Percentiles rank a stretch among this genome's conserved stretches.
These are phyloP conservation scores for Strix uralensis DNA, from an alignment of 2,113 vertebrate species.

Conservation along the genomic window DNA sequence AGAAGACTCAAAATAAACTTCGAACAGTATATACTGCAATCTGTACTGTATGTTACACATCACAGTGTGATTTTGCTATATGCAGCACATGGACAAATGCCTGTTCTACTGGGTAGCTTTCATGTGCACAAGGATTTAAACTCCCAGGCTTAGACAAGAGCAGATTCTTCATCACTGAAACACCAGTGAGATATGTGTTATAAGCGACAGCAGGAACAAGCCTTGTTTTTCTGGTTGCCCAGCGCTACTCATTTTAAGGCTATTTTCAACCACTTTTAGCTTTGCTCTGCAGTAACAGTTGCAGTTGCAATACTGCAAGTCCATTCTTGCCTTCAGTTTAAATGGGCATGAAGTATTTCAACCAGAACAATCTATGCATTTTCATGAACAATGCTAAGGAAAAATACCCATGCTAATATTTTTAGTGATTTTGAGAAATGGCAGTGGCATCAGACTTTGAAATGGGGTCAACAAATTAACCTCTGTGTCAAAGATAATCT, in stretches of 20 bases:
- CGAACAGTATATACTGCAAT: slow-evolving; percentile 63
- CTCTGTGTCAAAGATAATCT: slow-evolving; percentile 45
- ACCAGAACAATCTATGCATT: not conserved
- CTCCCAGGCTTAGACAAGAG: not conserved
- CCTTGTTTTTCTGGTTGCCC: not conserved
- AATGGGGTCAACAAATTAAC: slow-evolving; percentile 49
- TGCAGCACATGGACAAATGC: slow-evolving; percentile 62
- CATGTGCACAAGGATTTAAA: slow-evolving; percentile 22
- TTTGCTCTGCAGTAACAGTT: not conserved
- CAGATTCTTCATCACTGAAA: not conserved
- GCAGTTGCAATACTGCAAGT: not conserved
- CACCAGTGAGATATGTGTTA: not conserved
- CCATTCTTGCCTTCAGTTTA: not conserved
- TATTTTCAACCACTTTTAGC: not conserved
- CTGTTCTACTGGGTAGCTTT: slow-evolving; percentile 28
- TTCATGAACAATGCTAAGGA: not conserved
- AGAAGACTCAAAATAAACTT: slow-evolving; percentile 69
- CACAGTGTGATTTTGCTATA: slow-evolving; percentile 57
- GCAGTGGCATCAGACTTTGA: slow-evolving; percentile 4
- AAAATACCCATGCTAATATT: not conserved
- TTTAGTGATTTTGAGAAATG: not conserved
- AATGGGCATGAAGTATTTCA: not conserved
- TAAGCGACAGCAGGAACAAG: not conserved
- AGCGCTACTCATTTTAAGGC: not conserved
- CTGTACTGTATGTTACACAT: slow-evolving; percentile 66